A percentile compares a stretch with the other conserved stretches of the same genome.
These are phyloP conservation scores for Morone saxatilis DNA, from an alignment of 2,113 vertebrate genomes.

Conservation along the genomic window DNA sequence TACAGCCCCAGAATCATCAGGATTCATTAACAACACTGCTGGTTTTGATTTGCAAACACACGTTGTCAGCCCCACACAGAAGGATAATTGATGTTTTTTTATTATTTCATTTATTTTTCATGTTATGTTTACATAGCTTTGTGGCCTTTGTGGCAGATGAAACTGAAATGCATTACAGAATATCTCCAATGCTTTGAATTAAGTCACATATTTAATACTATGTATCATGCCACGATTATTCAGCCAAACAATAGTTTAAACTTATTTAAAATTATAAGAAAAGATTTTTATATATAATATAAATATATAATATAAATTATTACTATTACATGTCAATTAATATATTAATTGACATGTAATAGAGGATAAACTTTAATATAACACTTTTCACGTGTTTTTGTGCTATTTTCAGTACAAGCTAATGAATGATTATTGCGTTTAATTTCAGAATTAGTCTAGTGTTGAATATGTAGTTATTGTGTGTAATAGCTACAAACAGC, in stretches of 20 bases:
- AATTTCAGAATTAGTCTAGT: not conserved
- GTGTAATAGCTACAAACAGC: slow-evolving; percentile 10
- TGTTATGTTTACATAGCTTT: slow-evolving; percentile 7
- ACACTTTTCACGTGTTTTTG: not conserved
- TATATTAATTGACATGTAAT: not conserved
- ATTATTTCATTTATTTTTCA: slow-evolving; percentile 14
- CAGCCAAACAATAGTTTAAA: not conserved
- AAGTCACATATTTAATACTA: not conserved
- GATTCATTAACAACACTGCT: slow-evolving; percentile 64
- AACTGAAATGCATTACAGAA: not conserved
- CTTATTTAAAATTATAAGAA: not conserved
- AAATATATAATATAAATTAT: no score
- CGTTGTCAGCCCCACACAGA: slow-evolving; percentile 46
- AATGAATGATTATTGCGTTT: no score
- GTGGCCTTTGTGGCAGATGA: not conserved
- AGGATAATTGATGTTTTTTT: not conserved
- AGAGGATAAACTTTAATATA: not conserved
- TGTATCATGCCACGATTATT: not conserved
- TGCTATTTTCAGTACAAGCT: no score
- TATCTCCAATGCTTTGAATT: not conserved
- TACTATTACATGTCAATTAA: no score
- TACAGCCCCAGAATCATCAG: slow-evolving; percentile 54
- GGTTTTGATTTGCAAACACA: slow-evolving; percentile 58
- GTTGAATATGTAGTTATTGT: not conserved
- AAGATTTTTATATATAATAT: not conserved